Conservation (phyloP, 2,113 vertebrate species). For the Numida meleagris region DNA sequence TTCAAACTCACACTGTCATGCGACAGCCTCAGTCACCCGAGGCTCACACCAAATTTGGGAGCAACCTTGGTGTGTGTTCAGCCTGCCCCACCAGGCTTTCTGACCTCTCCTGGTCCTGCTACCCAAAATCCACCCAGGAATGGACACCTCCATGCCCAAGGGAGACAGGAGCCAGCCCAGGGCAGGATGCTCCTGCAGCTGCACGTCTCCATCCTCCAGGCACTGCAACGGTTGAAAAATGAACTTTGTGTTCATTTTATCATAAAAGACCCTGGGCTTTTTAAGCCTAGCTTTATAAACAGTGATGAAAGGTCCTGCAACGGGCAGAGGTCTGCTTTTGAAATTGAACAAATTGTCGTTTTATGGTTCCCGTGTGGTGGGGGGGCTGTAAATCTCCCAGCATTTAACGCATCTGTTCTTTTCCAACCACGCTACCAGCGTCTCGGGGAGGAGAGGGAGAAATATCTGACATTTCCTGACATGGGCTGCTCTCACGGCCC, state of each 20-base stretch:
- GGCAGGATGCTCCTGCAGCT: not conserved
- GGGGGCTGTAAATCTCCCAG: conserved; percentile 39
- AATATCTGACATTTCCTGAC: conserved; percentile 64
- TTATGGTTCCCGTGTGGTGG: conserved; percentile 39
- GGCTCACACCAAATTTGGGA: not conserved
- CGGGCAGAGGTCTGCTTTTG: conserved; percentile 64
- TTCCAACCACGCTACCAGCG: conserved; percentile 8
- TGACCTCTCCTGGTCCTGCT: not conserved
- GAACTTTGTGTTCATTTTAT: not conserved
- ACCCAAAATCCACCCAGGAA: not conserved
- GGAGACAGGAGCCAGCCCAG: not conserved
- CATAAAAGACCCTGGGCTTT: not conserved
- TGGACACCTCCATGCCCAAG: not conserved
- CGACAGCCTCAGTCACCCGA: not conserved
- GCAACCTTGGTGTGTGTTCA: not conserved
- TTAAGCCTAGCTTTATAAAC: conserved; percentile 30
- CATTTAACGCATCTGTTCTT: conserved; percentile 51
- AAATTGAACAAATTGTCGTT: conserved; percentile 69
- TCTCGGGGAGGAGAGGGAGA: conserved; percentile 50
- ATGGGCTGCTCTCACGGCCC: not conserved
- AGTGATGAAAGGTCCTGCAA: conserved; percentile 57
- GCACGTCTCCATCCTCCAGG: not conserved
- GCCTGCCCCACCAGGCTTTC: not conserved
- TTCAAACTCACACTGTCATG: not conserved
- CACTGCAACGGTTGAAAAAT: not conserved